Percentiles rank a stretch among this genome's conserved stretches.
Evolutionary conservation across 1,140 invertebrate genomes (phyloP).

Genomic region (Probaryconus sp.): DNA sequence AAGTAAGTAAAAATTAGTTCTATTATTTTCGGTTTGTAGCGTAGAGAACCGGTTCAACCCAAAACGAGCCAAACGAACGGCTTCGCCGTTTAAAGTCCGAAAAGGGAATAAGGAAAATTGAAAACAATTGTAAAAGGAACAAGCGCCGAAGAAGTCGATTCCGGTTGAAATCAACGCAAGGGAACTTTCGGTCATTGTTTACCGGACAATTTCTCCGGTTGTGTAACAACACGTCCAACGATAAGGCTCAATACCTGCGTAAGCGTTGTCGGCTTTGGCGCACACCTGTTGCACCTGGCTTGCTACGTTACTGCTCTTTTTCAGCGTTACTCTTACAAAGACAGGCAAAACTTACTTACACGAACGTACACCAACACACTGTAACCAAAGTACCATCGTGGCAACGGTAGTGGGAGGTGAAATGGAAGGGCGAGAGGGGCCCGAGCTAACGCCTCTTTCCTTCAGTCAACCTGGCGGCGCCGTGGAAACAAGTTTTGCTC

Average conservation of each 20-base stretch:
- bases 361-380: conserved; percentile 18
- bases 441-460: conserved; percentile 66
- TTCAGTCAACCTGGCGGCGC: conserved; percentile 73
- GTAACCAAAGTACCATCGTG: conserved; percentile 30
- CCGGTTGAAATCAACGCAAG: too few relatives aligned
- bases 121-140: too few relatives aligned
- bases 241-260: not conserved
- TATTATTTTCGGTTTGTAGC: too few relatives aligned
- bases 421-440: conserved; percentile 59
- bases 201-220: too few relatives aligned
- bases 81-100: too few relatives aligned
- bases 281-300: conserved; percentile 49
- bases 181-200: too few relatives aligned
- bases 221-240: too few relatives aligned
- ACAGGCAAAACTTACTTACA: not conserved
- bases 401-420: conserved; percentile 43
- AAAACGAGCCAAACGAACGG: too few relatives aligned
- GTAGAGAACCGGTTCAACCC: too few relatives aligned
- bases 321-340: conserved; percentile 26
- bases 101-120: too few relatives aligned
- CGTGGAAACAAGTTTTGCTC: conserved; percentile 50
- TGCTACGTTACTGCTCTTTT: conserved; percentile 57
- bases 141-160: too few relatives aligned
- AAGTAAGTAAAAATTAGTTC: too few relatives aligned
- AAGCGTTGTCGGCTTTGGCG: conserved; percentile 7